phyloP scores from a whole-genome alignment of 1,140 invertebrate genomes.

The Popillia japonica region DNA sequence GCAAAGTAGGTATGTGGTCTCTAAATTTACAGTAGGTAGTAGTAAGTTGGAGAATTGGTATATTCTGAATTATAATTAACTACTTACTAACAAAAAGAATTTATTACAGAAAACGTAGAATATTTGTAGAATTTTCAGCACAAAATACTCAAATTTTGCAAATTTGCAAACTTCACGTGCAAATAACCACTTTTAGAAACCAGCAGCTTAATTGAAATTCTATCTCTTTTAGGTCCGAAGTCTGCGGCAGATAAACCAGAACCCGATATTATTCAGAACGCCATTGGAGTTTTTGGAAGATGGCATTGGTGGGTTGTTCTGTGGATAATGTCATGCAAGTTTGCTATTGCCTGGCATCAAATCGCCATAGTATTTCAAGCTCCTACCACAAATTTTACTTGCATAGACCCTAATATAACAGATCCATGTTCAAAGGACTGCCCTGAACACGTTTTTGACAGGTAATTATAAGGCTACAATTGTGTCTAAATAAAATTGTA shows the following conservation, averaged over 20 bases:
- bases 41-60: too few species aligned
- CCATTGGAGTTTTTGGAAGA: constrained; percentile 72
- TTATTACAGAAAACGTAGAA: too few species aligned
- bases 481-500: constrained; percentile 14
- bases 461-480: constrained; percentile 42
- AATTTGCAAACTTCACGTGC: too few species aligned
- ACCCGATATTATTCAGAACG: constrained; percentile 62
- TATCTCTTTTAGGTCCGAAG: not conserved
- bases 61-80: too few species aligned
- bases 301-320: constrained; percentile 72
- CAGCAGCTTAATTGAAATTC: too few species aligned
- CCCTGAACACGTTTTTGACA: constrained; percentile 50
- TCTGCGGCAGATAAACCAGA: not conserved
- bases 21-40: too few species aligned
- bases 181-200: too few species aligned
- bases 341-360: constrained; percentile 78
- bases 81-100: too few species aligned
- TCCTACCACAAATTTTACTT: constrained; percentile 52
- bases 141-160: too few species aligned
- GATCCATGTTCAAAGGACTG: constrained; percentile 52
- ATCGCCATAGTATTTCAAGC: constrained; percentile 61
- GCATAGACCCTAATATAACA: constrained; percentile 45
- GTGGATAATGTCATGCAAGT: constrained; percentile 73
- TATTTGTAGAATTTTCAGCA: too few species aligned
- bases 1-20: too few species aligned